Conservation (phyloP, 2,113 vertebrate genomes). For the Craseonycteris thonglongyai region DNA sequence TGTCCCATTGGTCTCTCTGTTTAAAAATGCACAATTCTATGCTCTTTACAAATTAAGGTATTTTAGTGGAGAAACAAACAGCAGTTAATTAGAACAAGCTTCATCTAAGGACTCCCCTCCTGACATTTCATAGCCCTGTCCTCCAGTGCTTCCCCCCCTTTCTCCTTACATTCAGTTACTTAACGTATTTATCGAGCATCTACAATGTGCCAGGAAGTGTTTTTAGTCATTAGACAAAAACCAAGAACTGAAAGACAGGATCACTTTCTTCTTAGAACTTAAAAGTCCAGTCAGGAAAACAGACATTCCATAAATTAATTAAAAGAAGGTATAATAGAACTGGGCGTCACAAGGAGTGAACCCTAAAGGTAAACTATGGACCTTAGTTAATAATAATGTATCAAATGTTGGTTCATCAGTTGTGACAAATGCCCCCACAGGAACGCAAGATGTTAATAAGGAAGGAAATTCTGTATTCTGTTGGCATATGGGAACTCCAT, state of each 20-base stretch:
- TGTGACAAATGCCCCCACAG: neutral
- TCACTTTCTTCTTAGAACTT: neutral
- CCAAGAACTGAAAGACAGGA: neutral
- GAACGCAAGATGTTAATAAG: neutral
- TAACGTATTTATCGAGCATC: neutral
- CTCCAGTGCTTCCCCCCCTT: neutral
- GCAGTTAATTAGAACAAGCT: constrained; percentile 22
- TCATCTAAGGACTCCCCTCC: neutral
- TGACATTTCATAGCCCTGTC: neutral
- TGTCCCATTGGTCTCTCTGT: neutral
- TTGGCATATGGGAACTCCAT: neutral
- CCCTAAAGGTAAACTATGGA: neutral
- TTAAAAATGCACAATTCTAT: neutral
- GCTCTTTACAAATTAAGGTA: neutral
- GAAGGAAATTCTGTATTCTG: neutral
- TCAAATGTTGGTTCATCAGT: neutral
- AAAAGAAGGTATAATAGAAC: constrained; percentile 12
- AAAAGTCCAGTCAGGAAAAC: neutral
- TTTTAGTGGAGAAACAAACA: neutral
- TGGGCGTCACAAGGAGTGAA: neutral
- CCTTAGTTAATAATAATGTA: neutral
- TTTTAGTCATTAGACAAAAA: constrained; percentile 31
- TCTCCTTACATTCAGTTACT: neutral
- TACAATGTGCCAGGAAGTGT: neutral
- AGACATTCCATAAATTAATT: neutral